phyloP scores from a whole-genome alignment of 2,888 invertebrate species.

The Lycaena phlaeas region DNA sequence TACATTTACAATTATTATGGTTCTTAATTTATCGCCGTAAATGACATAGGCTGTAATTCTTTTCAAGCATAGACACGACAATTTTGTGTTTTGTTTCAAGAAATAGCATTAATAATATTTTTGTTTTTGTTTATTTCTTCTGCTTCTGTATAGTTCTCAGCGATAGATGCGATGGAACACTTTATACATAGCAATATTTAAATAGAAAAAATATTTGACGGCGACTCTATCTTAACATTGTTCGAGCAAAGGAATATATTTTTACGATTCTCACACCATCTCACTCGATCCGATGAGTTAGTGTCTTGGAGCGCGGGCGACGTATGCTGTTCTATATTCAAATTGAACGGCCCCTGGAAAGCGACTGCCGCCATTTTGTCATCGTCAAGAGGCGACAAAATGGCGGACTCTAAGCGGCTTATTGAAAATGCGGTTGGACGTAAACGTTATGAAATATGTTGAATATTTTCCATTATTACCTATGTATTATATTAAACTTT shows the following conservation, averaged over 20 bases:
- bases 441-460: conserved; percentile 20
- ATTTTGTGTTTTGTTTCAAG: too few species aligned
- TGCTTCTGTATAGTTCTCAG: too few species aligned
- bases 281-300: conserved; percentile 70
- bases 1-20: too few species aligned
- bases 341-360: conserved; percentile 56
- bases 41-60: too few species aligned
- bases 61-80: too few species aligned
- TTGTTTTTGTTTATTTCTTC: too few species aligned
- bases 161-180: too few species aligned
- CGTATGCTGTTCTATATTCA: conserved; percentile 72
- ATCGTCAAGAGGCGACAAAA: conserved; percentile 47
- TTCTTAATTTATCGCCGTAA: too few species aligned
- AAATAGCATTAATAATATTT: too few species aligned
- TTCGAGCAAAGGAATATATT: conserved; percentile 58
- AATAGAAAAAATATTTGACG: too few species aligned
- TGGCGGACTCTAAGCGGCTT: conserved; percentile 43
- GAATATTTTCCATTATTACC: conserved; percentile 4
- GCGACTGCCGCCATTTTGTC: conserved; percentile 62
- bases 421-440: conserved; percentile 22
- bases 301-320: conserved; percentile 59
- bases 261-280: conserved; percentile 66
- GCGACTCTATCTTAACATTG: conserved; percentile 26
- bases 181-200: too few species aligned
- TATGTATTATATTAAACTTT: background rate